phyloP scores from a whole-genome alignment of 2,888 invertebrate species.

The Drosophila lacicola region DNA sequence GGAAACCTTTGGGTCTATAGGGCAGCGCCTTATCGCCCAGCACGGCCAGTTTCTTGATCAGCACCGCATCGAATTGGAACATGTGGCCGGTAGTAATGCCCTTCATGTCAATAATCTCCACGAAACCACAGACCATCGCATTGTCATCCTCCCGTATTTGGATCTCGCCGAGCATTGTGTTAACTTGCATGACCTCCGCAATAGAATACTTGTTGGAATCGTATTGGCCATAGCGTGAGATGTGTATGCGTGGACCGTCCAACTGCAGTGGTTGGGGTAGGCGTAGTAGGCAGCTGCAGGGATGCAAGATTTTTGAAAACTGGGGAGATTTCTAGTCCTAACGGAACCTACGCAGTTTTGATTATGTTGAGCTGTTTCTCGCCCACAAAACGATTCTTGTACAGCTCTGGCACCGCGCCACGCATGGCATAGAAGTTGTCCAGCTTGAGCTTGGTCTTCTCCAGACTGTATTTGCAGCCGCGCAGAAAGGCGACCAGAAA shows the following conservation, averaged over 20 bases:
- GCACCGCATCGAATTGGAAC: conserved; percentile 87
- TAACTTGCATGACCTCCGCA: conserved; percentile 86
- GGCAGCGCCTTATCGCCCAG: conserved; percentile 88
- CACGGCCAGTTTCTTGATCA: conserved; percentile 87
- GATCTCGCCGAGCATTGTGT: conserved; percentile 88
- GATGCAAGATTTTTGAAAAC: accelerated
- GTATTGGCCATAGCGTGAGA: conserved; percentile 86
- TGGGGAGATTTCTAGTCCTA: background rate
- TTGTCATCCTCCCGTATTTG: conserved; percentile 88
- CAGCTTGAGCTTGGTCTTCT: conserved; percentile 87
- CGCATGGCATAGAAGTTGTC: conserved; percentile 87
- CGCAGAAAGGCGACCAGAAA: conserved; percentile 86
- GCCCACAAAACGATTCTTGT: conserved; percentile 83
- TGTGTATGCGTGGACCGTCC: conserved; percentile 86
- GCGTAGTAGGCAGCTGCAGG: conserved; percentile 75
- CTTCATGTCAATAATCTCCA: conserved; percentile 87
- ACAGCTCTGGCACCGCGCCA: conserved; percentile 87
- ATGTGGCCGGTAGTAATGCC: conserved; percentile 87
- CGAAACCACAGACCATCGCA: conserved; percentile 86
- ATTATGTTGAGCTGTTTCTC: conserved; percentile 80
- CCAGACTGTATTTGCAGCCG: conserved; percentile 87
- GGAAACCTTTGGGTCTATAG: conserved; percentile 87
- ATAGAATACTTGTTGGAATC: conserved; percentile 86
- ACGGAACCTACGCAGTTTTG: conserved; percentile 76
- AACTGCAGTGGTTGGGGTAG: conserved; percentile 83